Percentiles rank a stretch among this genome's conserved stretches.
Evolutionary conservation across 2,797 vertebrate species (phyloP).

Genomic region (Centropyge bicolor): DNA sequence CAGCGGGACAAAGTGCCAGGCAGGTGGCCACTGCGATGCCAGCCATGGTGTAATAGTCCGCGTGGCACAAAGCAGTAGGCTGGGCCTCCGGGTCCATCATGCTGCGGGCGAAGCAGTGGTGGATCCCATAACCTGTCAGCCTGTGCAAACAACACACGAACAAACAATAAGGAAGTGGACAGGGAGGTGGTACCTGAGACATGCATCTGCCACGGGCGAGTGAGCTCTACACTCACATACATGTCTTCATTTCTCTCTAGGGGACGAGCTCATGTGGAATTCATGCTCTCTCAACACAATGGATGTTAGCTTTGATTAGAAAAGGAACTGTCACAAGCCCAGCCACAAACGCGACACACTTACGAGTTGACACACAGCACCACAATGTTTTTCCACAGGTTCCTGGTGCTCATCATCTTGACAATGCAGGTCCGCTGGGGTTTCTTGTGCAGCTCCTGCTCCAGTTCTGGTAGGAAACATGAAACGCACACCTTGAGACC

Average conservation of each 20-base stretch:
- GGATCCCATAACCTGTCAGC: constrained; percentile 95
- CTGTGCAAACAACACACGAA: constrained; percentile 77
- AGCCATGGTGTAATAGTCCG: constrained; percentile 94
- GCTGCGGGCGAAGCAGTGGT: constrained; percentile 97
- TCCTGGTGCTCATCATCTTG: constrained; percentile 95
- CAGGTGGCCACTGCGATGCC: constrained; percentile 94
- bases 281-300: constrained; percentile 52
- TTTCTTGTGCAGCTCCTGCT: constrained; percentile 91
- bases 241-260: constrained; percentile 27
- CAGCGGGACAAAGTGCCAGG: constrained; percentile 92
- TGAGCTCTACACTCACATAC: constrained; percentile 12
- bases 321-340: constrained; percentile 18
- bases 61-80: constrained; percentile 88
- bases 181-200: not conserved
- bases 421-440: constrained; percentile 95
- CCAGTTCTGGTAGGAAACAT: constrained; percentile 89
- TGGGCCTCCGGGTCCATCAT: constrained; percentile 93
- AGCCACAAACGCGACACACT: constrained; percentile 79
- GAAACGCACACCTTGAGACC: constrained; percentile 68
- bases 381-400: constrained; percentile 98
- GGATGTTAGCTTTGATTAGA: constrained; percentile 48
- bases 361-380: constrained; percentile 98
- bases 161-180: not conserved
- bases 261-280: constrained; percentile 43
- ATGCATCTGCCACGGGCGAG: not conserved